Evolutionary conservation across 2,888 invertebrate genomes (phyloP), one percentile per base, ranked within the genome.

Genomic region (Scelioninae gen. 1): DNA sequence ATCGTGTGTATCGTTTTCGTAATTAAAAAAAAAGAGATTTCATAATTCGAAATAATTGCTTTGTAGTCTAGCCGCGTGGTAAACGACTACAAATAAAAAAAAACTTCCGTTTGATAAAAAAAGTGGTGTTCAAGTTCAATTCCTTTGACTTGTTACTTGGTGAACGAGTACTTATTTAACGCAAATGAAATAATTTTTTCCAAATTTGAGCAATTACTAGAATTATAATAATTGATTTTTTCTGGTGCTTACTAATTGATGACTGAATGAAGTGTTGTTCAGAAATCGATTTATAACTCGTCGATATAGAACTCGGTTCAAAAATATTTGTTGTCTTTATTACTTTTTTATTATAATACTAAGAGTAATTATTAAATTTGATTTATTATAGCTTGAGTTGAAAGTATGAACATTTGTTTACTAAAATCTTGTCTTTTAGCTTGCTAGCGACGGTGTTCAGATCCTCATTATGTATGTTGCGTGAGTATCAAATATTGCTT

Each of bases 401-500:
- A 9, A 10, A 45, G 47, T 38, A 32, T 34, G n/a, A 32, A 62
- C 13, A 49, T 40, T 4, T 62, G 63, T 47, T 34, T 29, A 53
- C 31, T 45, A 63, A 23, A 62, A 63, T 38, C 45, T 63, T 29
- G 69, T 74, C 38, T 87, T 88, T 8, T 76, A 90, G 90, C 82
- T 77, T 89, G 45, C 82, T 71, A 74, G 87, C 85, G 65, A 55
- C 78, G 55, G 78, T 89, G 38, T 63, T 86, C 34, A 75, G 76
- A 43, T 63, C 69, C 31, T 84, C 85, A n/a, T 51, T 88, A n/a
- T 87, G 85, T 13, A 76, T 72, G 23, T 78, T 90, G 82, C 90
- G 90, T 90, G 85, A 90, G 90, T 90, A 88, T 71, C 16, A 51
- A 43, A 40, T 58, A 60, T 49, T 43, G 13, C 13, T 53, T 23